Evolutionary conservation across 2,113 vertebrate species (phyloP), one percentile per base, ranked within the genome.

Genomic region (Budorcas taxicolor): DNA sequence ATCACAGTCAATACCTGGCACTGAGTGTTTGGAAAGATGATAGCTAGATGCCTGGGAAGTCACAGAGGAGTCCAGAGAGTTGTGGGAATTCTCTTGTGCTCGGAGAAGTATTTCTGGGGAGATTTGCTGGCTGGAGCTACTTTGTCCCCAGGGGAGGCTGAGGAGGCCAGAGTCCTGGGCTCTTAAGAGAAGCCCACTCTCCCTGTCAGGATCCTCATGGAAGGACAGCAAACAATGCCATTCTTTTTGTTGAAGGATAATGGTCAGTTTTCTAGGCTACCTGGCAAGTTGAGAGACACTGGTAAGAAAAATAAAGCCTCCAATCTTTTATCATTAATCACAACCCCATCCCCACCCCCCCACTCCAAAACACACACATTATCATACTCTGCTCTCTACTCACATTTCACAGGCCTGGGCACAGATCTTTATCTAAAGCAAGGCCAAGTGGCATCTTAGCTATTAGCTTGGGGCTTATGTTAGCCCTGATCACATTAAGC

Each of bases 351-450:
- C 53, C 53, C 17, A 33, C 14, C 14, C 19, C 64, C 76, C 52
- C 8, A 58, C 12, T 13, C 76, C 36, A 45, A 45, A 47, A 80
- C 53, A 43, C 58, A n/a, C 57, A 33, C n/a, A 19, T 8, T 7
- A 29, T 27, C 71, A n/a, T 71, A 52, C 14, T 55, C 64, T 90
- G 40, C 64, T 97, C 62, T 85, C 67, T 87, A 36, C 53, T 97
- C 82, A 82, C 57, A 80, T 89, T 89, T 89, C 87, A 57, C 33
- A 83, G 62, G 16, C 74, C 64, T 82, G 53, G 64, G 78, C 52
- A 91, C 40, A 93, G 78, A 93, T 78, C 81, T 82, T 91, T n/a
- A 89, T 52, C 43, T 60, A 78, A 89, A 82, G 58, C 83, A 95
- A 82, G 92, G 88, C 43, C 86, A 91, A 53, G 82, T 67, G 50